Percentiles rank a stretch among this genome's conserved stretches.
Evolutionary conservation across 2,888 invertebrate species (phyloP).

Genomic region (Lasioglossum lativentre): DNA sequence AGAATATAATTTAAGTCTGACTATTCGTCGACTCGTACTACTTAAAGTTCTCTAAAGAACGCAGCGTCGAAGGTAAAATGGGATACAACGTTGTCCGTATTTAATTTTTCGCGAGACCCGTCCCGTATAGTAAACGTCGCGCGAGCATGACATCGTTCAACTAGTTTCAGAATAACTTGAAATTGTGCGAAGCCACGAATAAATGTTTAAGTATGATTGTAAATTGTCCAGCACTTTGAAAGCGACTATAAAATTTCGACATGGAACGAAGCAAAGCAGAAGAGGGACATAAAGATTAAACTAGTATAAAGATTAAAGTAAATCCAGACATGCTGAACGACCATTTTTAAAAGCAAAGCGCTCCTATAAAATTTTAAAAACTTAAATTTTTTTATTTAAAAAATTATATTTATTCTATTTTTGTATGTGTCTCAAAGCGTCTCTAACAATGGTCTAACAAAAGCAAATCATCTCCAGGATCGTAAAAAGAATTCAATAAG

Average conservation of each 20-base stretch:
- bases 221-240: no score
- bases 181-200: not conserved
- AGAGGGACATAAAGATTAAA: not conserved
- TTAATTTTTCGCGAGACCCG: no score
- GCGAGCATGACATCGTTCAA: not conserved
- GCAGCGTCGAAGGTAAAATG: not conserved
- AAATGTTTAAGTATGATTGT: not conserved
- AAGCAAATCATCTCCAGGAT: accelerated
- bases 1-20: no score
- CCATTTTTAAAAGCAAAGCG: not conserved
- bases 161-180: not conserved
- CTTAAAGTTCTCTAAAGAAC: not conserved
- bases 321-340: not conserved
- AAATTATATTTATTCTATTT: no score
- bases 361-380: no score
- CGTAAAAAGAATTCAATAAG: not conserved
- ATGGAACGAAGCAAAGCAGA: not conserved
- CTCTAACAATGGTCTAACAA: not conserved
- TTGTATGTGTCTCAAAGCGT: no score
- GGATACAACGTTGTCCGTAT: slow-evolving; percentile 4
- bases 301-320: not conserved
- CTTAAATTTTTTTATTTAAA: no score
- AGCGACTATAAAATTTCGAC: not conserved
- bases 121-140: no score
- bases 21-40: slow-evolving; percentile 1